Base-by-base conservation (phyloP, 2,797 vertebrate genomes). In the Dipus sagitta region DNA sequence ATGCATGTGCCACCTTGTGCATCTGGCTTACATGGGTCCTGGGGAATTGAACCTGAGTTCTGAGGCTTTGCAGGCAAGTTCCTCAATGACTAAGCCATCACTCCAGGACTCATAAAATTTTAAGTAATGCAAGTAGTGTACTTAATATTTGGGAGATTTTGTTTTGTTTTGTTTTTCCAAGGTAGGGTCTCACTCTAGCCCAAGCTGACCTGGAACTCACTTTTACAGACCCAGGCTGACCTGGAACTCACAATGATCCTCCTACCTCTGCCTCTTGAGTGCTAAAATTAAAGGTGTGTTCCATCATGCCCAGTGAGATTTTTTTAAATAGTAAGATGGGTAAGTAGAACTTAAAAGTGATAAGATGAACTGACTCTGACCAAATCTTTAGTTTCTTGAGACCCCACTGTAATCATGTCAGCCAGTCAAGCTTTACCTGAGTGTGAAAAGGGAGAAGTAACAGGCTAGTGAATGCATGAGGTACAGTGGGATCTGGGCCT, bases 321-420 rank as follows among this genome's bases (percentile, higher is more conserved):
- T 34, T 34, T 86, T 81, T 18, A 34, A 84, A 78, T 21, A 91
- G 3, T 76, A 80, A 80, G 9, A n/a, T n/a, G 9, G 4, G 28
- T 58, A 88, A 79, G 13, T 58, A 93, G 60, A 84, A 91, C 68
- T 52, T 38, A 26, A 74, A 86, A 82, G 20, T 74, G 85, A 74
- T 65, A 67, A 24, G 60, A 54, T 38, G 71, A 81, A 81, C 58
- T 14, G 38, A 83, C 67, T 52, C 67, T 52, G 20, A 82, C 30
- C 15, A 71, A 81, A 75, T 84, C 14, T 67, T n/a, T 11, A 58
- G 28, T 65, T 76, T 94, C 47, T 88, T 81, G 75, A 94, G 64
- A 68, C 10, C 11, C 15, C 62, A 14, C 68, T 58, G 34, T 11
- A 72, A 58, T 76, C 85, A 26, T 72, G 6, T n/a, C n/a, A 70